phyloP scores from a whole-genome alignment of 1,140 invertebrate species.

The Magallana ariakensis region DNA sequence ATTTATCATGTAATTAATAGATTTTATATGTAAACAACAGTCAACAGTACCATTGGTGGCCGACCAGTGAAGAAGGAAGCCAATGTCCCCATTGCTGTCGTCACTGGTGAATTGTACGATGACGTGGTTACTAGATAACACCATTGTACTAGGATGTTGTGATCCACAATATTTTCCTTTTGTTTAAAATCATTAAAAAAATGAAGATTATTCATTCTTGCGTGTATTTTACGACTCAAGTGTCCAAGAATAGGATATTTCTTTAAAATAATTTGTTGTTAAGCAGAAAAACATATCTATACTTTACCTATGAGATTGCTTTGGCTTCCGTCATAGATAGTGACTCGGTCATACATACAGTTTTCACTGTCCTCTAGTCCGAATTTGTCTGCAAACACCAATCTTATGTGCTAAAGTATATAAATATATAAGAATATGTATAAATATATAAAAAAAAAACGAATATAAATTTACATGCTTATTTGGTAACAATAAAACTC shows the following conservation, averaged over 20 bases:
- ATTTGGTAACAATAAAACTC: neutral
- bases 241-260: no score
- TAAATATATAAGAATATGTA: neutral
- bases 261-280: no score
- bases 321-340: constrained; percentile 26
- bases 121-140: constrained; percentile 45
- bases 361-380: constrained; percentile 16
- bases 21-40: no score
- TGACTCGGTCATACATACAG: constrained; percentile 46
- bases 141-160: constrained; percentile 23
- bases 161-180: constrained; percentile 48
- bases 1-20: no score
- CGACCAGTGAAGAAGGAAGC: constrained; percentile 50
- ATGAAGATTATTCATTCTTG: neutral
- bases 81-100: constrained; percentile 24
- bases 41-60: constrained; percentile 31
- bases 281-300: no score
- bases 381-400: constrained; percentile 44
- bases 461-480: no score
- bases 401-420: constrained; percentile 38
- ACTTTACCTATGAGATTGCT: constrained; percentile 20
- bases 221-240: no score
- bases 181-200: neutral
- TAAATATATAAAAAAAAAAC: neutral
- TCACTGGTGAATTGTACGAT: constrained; percentile 46